Base-by-base conservation (phyloP, 2,797 vertebrate species). In the Naso thynnoides region DNA sequence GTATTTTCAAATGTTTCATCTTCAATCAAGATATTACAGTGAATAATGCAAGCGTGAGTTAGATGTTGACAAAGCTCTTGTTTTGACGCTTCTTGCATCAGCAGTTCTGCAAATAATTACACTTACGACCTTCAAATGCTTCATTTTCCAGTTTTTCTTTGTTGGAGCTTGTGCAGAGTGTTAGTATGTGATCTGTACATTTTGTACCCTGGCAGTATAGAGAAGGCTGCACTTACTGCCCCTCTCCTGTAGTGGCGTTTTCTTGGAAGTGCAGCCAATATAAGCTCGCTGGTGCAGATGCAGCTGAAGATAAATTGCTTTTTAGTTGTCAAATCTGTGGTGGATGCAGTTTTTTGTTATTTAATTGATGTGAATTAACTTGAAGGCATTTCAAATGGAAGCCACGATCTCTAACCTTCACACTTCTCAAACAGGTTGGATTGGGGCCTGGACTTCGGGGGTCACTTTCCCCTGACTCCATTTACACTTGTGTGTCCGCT, bases 141-240 rank as follows among this genome's bases (percentile, higher is more conserved):
- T 2, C 2, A 8, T 5, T 13, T 6, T 52, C 27, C 0, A 41
- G 4, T 48, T 2, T 7, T 21, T 36, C 6, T 26, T 4, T 48
- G 1, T n/a, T 24, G n/a, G 29, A 11, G 2, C 1, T 10, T 52
- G 4, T 50, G 6, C 3, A 19, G 3, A 21, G 33, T 9, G 6
- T 9, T 2, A 26, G n/a, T 21, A 0, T 31, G 6, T 23, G 41
- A 41, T 55, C 59, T 82, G 76, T 76, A 86, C 81, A 88, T 83
- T 73, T 45, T 89, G 73, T 89, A 26, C 81, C 19, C 44, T 41
- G 31, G 47, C 24, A 55, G 9, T 26, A 3, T 8, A 16, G 42
- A 36, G 23, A 6, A 27, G 7, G 41, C 26, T 57, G 10, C 55
- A 45, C 44, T 10, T 8, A 26, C 3, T 3, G 4, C 2, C 3